Percentiles rank a stretch among this genome's conserved stretches.
Conservation (phyloP, 2,797 vertebrate genomes). For the Spheniscus humboldti region DNA sequence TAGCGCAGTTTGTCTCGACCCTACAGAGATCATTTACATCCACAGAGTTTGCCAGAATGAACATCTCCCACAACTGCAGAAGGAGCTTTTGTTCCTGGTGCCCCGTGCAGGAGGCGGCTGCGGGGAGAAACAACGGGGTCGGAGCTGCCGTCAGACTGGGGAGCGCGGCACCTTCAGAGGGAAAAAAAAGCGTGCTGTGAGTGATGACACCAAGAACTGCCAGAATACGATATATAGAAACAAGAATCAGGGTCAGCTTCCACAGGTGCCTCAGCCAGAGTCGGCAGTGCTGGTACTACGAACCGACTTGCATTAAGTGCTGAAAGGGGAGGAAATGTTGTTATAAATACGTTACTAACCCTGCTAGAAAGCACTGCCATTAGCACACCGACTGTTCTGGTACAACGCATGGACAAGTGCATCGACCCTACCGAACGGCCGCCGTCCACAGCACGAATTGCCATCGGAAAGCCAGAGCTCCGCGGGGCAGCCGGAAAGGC, state of each 20-base stretch:
- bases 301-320: rapidly evolving
- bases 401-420: background rate
- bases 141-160: background rate
- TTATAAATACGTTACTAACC: too few relatives aligned
- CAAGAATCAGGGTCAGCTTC: background rate
- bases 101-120: background rate
- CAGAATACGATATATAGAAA: rapidly evolving
- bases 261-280: background rate
- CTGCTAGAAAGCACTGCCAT: background rate
- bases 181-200: rapidly evolving
- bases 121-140: background rate
- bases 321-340: background rate
- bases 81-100: background rate
- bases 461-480: background rate
- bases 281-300: rapidly evolving
- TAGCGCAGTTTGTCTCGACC: background rate
- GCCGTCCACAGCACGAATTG: rapidly evolving
- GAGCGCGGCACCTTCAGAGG: background rate
- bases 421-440: rapidly evolving
- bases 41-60: background rate
- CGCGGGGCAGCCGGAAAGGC: background rate
- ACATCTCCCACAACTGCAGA: background rate
- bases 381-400: background rate
- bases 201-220: rapidly evolving
- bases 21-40: background rate